A percentile compares a stretch with the other conserved stretches of the same genome.
phyloP scores from a whole-genome alignment of 2,113 vertebrate species.

The Oenanthe melanoleuca region DNA sequence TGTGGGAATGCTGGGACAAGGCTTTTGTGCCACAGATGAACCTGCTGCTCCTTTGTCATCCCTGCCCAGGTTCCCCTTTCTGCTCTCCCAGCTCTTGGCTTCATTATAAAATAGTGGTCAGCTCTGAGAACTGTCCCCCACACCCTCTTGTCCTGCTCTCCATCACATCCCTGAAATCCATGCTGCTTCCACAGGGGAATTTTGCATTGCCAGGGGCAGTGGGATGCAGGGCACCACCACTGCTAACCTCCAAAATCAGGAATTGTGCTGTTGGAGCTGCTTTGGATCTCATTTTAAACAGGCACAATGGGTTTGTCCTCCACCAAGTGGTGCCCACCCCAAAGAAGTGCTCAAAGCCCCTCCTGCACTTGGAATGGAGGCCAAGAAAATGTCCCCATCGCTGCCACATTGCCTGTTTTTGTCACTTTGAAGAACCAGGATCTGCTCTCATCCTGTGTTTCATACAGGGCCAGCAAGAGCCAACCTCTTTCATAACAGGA shows the following conservation, averaged over 20 bases:
- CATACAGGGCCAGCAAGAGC: conserved; percentile 21
- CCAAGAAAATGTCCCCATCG: not conserved
- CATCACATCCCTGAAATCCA: not conserved
- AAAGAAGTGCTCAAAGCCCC: not conserved
- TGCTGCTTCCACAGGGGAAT: fast-evolving
- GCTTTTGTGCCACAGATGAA: not conserved
- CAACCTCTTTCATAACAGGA: conserved; percentile 29
- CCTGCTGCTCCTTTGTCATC: not conserved
- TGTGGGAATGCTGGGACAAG: not conserved
- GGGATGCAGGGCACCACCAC: not conserved
- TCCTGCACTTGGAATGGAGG: not conserved
- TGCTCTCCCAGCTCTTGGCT: not conserved
- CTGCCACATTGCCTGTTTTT: not conserved
- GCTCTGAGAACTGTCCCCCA: not conserved
- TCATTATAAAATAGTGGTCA: not conserved
- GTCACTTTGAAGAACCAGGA: not conserved
- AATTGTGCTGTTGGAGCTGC: not conserved
- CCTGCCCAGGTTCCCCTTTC: not conserved
- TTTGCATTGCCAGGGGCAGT: not conserved
- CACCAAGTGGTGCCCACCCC: not conserved
- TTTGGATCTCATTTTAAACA: not conserved
- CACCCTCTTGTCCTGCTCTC: not conserved
- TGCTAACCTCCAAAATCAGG: not conserved
- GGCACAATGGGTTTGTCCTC: fast-evolving
- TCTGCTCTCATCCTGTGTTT: not conserved